Evolutionary conservation across 2,888 invertebrate species (phyloP), one percentile per base, ranked within the genome.

Genomic region (Drosophila subsilvestris): DNA sequence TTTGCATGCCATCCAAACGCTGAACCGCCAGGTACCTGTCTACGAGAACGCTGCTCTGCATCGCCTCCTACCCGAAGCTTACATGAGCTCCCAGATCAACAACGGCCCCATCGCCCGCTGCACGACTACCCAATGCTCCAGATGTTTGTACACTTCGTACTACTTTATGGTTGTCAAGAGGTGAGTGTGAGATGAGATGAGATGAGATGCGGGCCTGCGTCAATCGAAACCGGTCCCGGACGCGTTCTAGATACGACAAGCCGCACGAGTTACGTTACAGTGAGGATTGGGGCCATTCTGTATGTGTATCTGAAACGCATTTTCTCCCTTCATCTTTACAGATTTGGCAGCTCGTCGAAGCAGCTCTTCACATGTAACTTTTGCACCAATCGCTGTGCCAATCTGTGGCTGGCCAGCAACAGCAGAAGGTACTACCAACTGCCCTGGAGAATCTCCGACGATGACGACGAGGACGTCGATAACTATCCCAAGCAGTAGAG

Each of bases 81-180:
- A 80, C 51, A 91, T 91, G 89, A 83, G 82, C 32, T 77, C 89
- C n/a, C 90, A 91, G 55, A 88, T 91, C 55, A 88, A 88, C 47
- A 91, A 90, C 70, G 91, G 92, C 10, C 88, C 92, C 58, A 88
- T 85, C 12, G 91, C 90, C n/a, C 80, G 90, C n/a, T 92, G 92
- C 75, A 89, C 91, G 9, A 75, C 82, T 18, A 79, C 79, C 67
- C 86, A 82, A 61, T 92, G 92, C 56, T 86, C 89, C 25, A 84
- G 90, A 55, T 88, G 88, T 17, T 66, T 92, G 47, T 92, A 91
- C 70, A 90, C 92, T 12, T 84, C 91, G 12, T 92, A 91, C 72
- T 91, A 92, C 78, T 91, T 92, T 71, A 88, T 91, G 89, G 85
- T 91, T 14, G 90, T 91, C 25, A 92, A 91, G 62, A 89, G 92